A percentile compares a stretch with the other conserved stretches of the same genome.
Evolutionary conservation across 2,113 vertebrate species (phyloP).

Genomic region (Gallinago paraguaiae): DNA sequence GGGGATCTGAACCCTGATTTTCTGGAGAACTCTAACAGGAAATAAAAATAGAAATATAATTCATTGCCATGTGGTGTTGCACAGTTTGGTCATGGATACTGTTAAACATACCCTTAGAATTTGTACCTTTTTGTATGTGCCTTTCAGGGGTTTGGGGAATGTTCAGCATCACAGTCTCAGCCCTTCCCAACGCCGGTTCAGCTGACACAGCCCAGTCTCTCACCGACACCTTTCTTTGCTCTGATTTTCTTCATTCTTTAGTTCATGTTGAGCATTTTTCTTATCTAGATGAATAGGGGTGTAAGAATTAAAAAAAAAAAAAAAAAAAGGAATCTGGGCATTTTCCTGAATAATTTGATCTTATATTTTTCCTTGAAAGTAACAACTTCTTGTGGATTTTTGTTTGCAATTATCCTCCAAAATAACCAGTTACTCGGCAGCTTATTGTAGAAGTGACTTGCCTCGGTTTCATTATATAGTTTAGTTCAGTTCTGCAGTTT

Average conservation of each 20-base stretch:
- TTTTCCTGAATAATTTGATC: background rate
- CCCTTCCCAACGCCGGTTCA: background rate
- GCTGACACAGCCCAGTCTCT: background rate
- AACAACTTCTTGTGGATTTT: background rate
- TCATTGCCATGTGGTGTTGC: rapidly evolving
- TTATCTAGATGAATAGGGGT: background rate
- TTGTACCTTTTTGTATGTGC: background rate
- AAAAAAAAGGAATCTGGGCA: rapidly evolving
- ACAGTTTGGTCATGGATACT: rapidly evolving
- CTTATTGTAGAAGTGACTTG: background rate
- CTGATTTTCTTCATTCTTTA: rapidly evolving
- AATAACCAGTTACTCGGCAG: background rate
- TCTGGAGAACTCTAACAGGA: background rate
- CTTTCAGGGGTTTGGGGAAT: background rate
- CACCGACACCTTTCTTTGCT: background rate
- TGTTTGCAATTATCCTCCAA: background rate
- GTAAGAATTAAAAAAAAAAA: background rate
- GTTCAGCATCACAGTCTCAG: rapidly evolving
- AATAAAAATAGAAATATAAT: background rate
- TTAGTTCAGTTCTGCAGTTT: background rate
- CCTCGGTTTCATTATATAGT: background rate
- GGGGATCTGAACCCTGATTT: background rate
- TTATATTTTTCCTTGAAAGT: background rate
- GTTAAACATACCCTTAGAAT: background rate
- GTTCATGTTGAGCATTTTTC: rapidly evolving